These are phyloP conservation scores for Pharmacophagus antenor DNA, from an alignment of 2,888 invertebrate species.

Conservation along the genomic window DNA sequence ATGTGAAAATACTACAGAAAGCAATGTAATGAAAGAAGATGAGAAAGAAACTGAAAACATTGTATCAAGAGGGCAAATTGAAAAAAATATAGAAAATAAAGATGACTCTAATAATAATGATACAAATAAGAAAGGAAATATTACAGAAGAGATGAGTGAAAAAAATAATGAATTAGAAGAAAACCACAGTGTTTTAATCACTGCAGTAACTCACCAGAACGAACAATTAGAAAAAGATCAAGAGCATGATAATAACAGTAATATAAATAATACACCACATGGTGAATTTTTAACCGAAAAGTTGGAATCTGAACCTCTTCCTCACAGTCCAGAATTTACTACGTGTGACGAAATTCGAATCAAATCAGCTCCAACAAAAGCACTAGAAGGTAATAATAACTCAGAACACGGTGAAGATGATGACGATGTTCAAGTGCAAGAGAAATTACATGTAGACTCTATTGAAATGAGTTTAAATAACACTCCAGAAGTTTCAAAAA, in stretches of 20 bases:
- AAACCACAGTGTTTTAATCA: not conserved
- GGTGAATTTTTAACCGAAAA: slow-evolving; percentile 12
- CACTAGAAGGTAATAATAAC: slow-evolving; percentile 67
- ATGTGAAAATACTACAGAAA: slow-evolving; percentile 31
- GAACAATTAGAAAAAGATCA: not conserved
- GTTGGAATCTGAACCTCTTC: slow-evolving; percentile 5
- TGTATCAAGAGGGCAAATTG: slow-evolving; percentile 11
- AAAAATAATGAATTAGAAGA: slow-evolving; percentile 36
- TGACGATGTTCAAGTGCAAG: slow-evolving; percentile 78
- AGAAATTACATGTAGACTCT: slow-evolving; percentile 68
- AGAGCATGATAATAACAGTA: not conserved
- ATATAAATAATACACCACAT: slow-evolving; percentile 7
- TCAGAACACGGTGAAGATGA: slow-evolving; percentile 73
- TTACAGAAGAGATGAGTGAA: slow-evolving; percentile 37
- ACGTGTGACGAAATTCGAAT: not conserved
- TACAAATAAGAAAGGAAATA: slow-evolving; percentile 21
- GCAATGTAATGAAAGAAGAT: slow-evolving; percentile 25
- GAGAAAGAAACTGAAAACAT: slow-evolving; percentile 23
- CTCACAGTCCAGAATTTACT: slow-evolving; percentile 2
- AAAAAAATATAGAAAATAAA: slow-evolving; percentile 9
- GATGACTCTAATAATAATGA: slow-evolving; percentile 21
- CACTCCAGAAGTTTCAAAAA: slow-evolving; percentile 61
- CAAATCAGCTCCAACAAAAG: slow-evolving; percentile 38
- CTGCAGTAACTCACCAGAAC: not conserved
- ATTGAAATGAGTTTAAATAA: slow-evolving; percentile 63